Percentiles rank a stretch among this genome's conserved stretches.
Evolutionary conservation across 2,888 invertebrate genomes (phyloP).

Genomic region (Cataglyphis altisquamis): DNA sequence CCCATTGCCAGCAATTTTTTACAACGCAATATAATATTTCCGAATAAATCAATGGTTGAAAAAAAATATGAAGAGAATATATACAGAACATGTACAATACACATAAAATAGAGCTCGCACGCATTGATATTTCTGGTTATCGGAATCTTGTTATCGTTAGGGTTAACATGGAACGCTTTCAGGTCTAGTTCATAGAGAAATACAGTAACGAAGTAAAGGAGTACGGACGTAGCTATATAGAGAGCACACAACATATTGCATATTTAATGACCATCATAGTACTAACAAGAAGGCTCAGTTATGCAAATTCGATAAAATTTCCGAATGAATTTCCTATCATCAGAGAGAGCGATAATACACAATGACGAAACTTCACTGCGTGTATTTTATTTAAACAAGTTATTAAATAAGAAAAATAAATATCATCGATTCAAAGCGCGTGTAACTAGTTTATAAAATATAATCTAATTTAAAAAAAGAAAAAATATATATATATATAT

Average conservation of each 20-base stretch:
- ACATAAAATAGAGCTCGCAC: background rate
- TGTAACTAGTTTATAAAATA: background rate
- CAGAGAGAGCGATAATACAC: slow-evolving; percentile 1
- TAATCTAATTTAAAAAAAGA: background rate
- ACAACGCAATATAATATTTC: background rate
- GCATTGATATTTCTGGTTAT: slow-evolving; percentile 26
- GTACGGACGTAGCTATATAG: slow-evolving; percentile 13
- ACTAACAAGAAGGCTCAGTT: slow-evolving; percentile 36
- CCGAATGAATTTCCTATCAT: slow-evolving; percentile 26
- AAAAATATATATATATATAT: slow-evolving; percentile 10
- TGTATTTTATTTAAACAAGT: background rate
- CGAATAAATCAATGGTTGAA: background rate
- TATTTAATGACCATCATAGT: slow-evolving; percentile 41
- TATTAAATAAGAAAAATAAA: background rate
- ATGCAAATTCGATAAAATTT: slow-evolving; percentile 36
- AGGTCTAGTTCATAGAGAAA: slow-evolving; percentile 11
- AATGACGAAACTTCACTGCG: background rate
- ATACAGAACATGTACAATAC: background rate
- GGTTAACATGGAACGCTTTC: slow-evolving; percentile 17
- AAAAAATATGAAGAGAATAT: background rate
- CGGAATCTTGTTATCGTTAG: slow-evolving; percentile 14
- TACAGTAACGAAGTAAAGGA: slow-evolving; percentile 21
- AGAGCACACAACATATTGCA: slow-evolving; percentile 28
- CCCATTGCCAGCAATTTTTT: background rate
- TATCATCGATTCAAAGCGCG: background rate